Evolutionary conservation across 2,888 invertebrate species (phyloP), one percentile per base, ranked within the genome.

Genomic region (Drosophila quinaria): DNA sequence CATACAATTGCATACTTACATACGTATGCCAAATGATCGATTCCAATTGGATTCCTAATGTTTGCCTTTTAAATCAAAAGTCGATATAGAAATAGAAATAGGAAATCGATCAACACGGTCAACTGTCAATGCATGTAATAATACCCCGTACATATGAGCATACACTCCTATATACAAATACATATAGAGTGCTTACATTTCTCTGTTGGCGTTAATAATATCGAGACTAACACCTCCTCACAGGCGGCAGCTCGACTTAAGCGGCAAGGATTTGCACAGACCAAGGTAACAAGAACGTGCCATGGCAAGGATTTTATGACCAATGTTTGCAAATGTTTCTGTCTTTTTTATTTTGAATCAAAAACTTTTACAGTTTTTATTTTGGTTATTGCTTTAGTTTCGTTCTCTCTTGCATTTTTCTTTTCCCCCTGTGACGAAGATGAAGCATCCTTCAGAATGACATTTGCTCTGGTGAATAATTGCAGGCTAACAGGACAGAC

Each of bases 401-500:
- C n/a, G 49, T 35, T 42, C 29, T 51, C 54, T 31, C 54, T 11
- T 37, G 31, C 25, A 47, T 19, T 35, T 19, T n/a, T 22, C 25
- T 46, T 42, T 33, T 37, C 5, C 50, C 8, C 4, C n/a, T 17
- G 15, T 2, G 2, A 29, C 2, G 15, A 25, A 49, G 25, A 29
- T 19, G 15, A 10, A 4, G 37, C 29, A 29, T 1, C 2, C 54
- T 11, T 33, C 3, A 10, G 33, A 58, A 29, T 74, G 70, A 61
- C 58, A 64, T 29, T 47, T 59, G 41, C 41, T 55, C 56, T 68
- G 50, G 54, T 66, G 68, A 22, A 46, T 61, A 58, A 31, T 78
- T 91, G 60, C 82, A 92, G 92, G 91, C 91, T 78, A 92, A 91
- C 78, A 92, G 91, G 79, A 79, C 76, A 88, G 92, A 92, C 81